phyloP scores from a whole-genome alignment of 2,888 invertebrate species.

The Meloe dianella region DNA sequence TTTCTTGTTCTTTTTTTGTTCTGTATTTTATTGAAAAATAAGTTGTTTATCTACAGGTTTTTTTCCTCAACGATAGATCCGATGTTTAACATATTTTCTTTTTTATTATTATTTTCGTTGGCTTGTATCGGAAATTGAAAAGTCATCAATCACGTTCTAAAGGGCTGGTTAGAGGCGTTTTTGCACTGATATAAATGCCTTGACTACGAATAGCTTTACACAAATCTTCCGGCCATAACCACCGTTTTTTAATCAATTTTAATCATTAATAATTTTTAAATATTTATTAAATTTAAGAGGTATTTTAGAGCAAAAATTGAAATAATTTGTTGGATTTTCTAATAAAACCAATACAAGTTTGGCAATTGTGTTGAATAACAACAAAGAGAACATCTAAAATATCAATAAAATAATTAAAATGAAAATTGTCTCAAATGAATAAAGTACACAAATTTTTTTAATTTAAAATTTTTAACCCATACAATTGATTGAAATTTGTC shows the following conservation, averaged over 20 bases:
- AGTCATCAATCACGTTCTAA: constrained; percentile 7
- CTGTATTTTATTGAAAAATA: neutral
- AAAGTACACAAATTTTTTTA: neutral
- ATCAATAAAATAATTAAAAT: neutral
- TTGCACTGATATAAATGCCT: neutral
- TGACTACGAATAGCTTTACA: constrained; percentile 1
- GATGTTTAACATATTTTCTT: constrained; percentile 9
- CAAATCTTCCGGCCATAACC: neutral
- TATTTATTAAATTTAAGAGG: neutral
- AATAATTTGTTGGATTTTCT: neutral
- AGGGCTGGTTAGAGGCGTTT: neutral
- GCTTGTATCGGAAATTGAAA: constrained; percentile 13
- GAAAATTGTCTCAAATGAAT: neutral
- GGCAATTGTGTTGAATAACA: neutral
- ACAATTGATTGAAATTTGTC: neutral
- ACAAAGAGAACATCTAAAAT: neutral
- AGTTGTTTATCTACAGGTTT: neutral
- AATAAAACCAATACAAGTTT: too few species aligned
- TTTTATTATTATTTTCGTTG: constrained; percentile 8
- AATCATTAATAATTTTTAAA: neutral
- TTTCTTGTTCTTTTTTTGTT: neutral
- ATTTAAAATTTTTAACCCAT: neutral
- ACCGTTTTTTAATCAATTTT: neutral
- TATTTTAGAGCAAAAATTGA: too few species aligned
- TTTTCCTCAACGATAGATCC: neutral